A percentile compares a stretch with the other conserved stretches of the same genome.
phyloP scores from a whole-genome alignment of 1,140 invertebrate genomes.

The Goniozus legneri region DNA sequence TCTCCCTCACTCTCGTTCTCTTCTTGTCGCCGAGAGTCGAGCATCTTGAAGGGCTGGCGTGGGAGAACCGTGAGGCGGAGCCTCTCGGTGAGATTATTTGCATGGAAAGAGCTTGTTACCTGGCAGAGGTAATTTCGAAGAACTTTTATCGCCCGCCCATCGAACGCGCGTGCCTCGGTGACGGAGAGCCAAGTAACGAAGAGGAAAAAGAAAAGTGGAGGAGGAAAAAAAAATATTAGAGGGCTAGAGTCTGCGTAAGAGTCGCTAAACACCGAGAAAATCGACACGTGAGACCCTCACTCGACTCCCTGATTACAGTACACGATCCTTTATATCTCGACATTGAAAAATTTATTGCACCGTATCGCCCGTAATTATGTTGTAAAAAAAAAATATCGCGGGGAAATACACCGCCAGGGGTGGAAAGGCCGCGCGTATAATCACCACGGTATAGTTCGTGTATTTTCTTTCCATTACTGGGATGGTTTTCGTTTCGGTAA shows the following conservation, averaged over 20 bases:
- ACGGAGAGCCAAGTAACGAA: too few relatives aligned
- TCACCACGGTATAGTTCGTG: too few relatives aligned
- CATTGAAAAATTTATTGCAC: too few relatives aligned
- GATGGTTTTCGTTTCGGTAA: too few relatives aligned
- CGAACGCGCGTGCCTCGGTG: not conserved
- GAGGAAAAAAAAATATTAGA: not conserved
- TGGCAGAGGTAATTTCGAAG: constrained; percentile 15
- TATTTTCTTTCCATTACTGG: too few relatives aligned
- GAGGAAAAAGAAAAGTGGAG: not conserved
- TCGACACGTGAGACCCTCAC: too few relatives aligned
- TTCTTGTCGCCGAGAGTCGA: too few relatives aligned
- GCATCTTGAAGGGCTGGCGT: too few relatives aligned
- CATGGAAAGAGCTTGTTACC: constrained; percentile 29
- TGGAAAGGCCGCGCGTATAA: too few relatives aligned
- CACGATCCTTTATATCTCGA: not conserved
- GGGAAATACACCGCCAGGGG: too few relatives aligned
- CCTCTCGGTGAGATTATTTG: constrained; percentile 26
- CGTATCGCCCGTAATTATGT: too few relatives aligned
- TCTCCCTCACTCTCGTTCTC: not conserved
- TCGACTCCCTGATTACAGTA: not conserved
- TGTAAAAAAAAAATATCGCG: too few relatives aligned
- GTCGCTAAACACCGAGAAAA: not conserved
- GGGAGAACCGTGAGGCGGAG: constrained; percentile 1
- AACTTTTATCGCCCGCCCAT: constrained; percentile 19
- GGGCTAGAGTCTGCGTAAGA: not conserved